Evolutionary conservation across 2,113 vertebrate species (phyloP), one percentile per base, ranked within the genome.

Genomic region (Clarias batrachus): DNA sequence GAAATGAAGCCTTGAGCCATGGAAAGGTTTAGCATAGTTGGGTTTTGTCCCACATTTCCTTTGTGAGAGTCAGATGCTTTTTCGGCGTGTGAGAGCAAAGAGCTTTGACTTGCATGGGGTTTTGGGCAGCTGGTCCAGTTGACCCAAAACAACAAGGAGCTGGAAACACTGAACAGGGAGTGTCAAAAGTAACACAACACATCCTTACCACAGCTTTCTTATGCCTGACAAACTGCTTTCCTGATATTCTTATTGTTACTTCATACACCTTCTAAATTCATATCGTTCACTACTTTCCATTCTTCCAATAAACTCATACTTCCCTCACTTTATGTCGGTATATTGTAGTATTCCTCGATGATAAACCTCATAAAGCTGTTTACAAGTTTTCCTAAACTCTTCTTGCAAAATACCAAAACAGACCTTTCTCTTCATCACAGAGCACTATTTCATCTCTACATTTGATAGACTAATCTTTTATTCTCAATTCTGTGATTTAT

Each of bases 1-100:
- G 85, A 89, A 88, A 87, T 78, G 70, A 82, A 84, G 86, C 87
- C 77, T 87, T 81, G 70, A 87, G 85, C 80, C 78, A 56, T 68
- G 68, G 86, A 87, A 85, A 83, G 85, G 88, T 87, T 89, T 88
- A 88, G 89, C 87, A 89, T 85, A 78, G 89, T 83, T 81, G 85
- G 76, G 85, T 85, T 91, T 89, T 88, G 86, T 88, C 82, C 91
- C 89, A 82, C 57, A 48, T 77, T 85, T 70, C 83, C 82, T 89
- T 89, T 91, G 89, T 88, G 77, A 74, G 87, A 88, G 81, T 89
- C 86, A 12, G 81, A 85, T 87, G 87, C 86, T 85, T 89, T 86
- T 90, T 79, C 7, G 90, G 85, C 88, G 86, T 89, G 30, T 63
- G 76, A 74, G 82, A 89, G 82, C 57, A 21, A 78, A 84, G 68